These are phyloP conservation scores for Elmis aenea DNA, from an alignment of 2,888 invertebrate genomes.

Conservation along the genomic window DNA sequence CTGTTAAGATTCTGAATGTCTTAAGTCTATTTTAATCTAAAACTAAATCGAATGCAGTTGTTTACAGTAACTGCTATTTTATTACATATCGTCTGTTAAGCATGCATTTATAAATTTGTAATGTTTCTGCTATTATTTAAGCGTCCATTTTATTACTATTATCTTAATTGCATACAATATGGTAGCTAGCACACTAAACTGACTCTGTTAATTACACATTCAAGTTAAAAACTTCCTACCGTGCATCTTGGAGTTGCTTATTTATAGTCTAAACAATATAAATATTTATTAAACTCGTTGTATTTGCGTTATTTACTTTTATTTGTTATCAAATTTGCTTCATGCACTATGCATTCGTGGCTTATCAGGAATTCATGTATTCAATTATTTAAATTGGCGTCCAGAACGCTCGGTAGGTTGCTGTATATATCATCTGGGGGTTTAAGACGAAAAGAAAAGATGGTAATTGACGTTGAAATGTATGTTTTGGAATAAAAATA, in stretches of 20 bases:
- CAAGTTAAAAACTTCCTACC: conserved; percentile 20
- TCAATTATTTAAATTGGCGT: conserved; percentile 48
- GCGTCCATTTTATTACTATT: conserved; percentile 23
- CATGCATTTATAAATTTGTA: no score
- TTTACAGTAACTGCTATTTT: no score
- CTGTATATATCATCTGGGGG: conserved; percentile 22
- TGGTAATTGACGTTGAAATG: conserved; percentile 36
- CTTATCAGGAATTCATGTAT: conserved; percentile 49
- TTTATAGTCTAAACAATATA: conserved; percentile 41
- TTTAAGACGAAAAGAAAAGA: conserved; percentile 36
- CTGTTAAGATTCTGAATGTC: no score
- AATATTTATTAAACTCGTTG: conserved; percentile 43
- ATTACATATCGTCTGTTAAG: no score
- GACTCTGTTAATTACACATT: conserved; percentile 30
- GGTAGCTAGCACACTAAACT: conserved; percentile 32
- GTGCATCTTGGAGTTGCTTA: conserved; percentile 30
- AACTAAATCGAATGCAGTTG: no score
- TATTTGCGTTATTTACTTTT: conserved; percentile 47
- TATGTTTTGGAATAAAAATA: conserved; percentile 25
- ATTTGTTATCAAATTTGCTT: conserved; percentile 49
- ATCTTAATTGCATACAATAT: conserved; percentile 29
- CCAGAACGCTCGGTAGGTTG: conserved; percentile 33
- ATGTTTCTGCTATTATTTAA: no score
- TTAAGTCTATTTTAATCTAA: no score
- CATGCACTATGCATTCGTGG: conserved; percentile 47